Conservation (phyloP, 2,113 vertebrate species). For the Cynoglossus semilaevis region DNA sequence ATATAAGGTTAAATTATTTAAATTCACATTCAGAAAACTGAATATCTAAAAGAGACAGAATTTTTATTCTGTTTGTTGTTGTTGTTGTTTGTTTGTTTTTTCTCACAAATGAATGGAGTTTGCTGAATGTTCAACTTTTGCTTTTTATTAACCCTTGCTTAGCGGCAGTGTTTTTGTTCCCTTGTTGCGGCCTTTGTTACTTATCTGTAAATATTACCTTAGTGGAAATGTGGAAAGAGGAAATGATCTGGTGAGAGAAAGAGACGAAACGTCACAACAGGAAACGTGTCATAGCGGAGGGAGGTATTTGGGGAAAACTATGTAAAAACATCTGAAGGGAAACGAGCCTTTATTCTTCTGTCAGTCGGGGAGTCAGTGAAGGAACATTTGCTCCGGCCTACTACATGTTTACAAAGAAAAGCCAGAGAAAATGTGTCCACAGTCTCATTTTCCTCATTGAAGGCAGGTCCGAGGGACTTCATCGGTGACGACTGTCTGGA, state of each 20-base stretch:
- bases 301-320: constrained; percentile 12
- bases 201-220: neutral
- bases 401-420: neutral
- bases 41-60: no score
- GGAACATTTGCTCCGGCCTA: neutral
- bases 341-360: neutral
- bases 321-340: neutral
- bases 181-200: neutral
- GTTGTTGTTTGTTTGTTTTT: no score
- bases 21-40: no score
- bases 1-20: no score
- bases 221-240: constrained; percentile 6
- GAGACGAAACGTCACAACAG: constrained; percentile 34
- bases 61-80: no score
- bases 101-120: no score
- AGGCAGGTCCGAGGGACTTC: neutral
- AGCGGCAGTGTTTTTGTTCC: neutral
- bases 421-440: neutral
- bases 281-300: constrained; percentile 34
- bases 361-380: neutral
- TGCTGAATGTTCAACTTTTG: no score
- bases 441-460: neutral
- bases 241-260: constrained; percentile 2
- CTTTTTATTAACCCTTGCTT: neutral
- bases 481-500: neutral